Percentiles rank a stretch among this genome's conserved stretches.
phyloP scores from a whole-genome alignment of 2,113 vertebrate species.

The Junco hyemalis region DNA sequence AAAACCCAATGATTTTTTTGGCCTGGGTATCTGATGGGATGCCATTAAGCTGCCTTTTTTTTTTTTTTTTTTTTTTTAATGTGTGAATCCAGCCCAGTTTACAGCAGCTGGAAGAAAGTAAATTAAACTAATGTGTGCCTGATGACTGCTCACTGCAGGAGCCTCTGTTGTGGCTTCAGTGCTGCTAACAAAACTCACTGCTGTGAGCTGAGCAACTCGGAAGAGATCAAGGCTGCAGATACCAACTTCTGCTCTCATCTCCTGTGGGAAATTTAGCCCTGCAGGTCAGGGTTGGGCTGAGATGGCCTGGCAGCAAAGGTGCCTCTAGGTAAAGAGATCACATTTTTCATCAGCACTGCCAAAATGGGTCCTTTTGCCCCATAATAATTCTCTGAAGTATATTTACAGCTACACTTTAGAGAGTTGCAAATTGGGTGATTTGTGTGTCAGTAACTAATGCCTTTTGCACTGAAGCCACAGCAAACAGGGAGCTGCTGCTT shows the following conservation, averaged over 20 bases:
- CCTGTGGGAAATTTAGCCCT: not conserved
- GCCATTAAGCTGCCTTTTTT: not conserved
- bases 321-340: not conserved
- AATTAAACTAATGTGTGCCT: not conserved
- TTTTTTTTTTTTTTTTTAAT: not conserved
- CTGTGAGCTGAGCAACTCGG: not conserved
- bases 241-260: not conserved
- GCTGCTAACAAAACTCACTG: not conserved
- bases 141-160: not conserved
- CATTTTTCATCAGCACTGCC: not conserved
- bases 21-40: not conserved
- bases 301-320: not conserved
- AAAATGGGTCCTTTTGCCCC: not conserved
- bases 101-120: not conserved
- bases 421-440: not conserved
- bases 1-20: not conserved
- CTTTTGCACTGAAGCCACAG: not conserved
- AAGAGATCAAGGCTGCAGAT: not conserved
- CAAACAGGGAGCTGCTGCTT: not conserved
- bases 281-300: not conserved
- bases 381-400: not conserved
- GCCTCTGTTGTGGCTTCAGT: not conserved
- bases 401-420: not conserved
- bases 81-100: not conserved
- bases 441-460: not conserved